These are phyloP conservation scores for Callopanchax toddi DNA, from an alignment of 2,113 vertebrate species.

Conservation along the genomic window DNA sequence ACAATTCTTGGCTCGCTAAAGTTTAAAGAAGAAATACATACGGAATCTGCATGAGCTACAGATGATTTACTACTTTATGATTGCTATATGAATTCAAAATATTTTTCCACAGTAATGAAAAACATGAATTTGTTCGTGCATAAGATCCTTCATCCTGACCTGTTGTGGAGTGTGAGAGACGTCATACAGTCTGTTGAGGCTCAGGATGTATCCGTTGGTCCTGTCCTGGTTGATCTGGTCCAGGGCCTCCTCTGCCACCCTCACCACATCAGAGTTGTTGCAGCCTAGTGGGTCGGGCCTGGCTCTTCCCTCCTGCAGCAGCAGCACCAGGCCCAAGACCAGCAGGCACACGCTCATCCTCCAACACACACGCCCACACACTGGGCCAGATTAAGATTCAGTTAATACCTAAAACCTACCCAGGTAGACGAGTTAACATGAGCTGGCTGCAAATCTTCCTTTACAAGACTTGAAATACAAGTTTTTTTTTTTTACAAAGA, in stretches of 20 bases:
- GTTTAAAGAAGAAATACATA: too few species aligned
- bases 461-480: conserved; percentile 1
- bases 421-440: not conserved
- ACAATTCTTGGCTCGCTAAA: too few species aligned
- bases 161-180: conserved; percentile 25
- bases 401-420: not conserved
- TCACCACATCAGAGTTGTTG: conserved; percentile 36
- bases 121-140: too few species aligned
- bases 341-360: conserved; percentile 56
- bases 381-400: not conserved
- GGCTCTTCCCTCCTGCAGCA: conserved; percentile 44
- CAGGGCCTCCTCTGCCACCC: conserved; percentile 56
- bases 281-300: conserved; percentile 34
- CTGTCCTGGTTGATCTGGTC: conserved; percentile 65
- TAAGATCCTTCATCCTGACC: conserved; percentile 40
- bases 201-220: conserved; percentile 55
- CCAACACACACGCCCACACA: conserved; percentile 9
- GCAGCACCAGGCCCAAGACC: conserved; percentile 48
- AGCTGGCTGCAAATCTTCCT: conserved; percentile 7
- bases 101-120: too few species aligned
- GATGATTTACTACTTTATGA: too few species aligned
- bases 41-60: too few species aligned
- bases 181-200: conserved; percentile 67
- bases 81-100: too few species aligned
- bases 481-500: conserved; percentile 21